A percentile compares a stretch with the other conserved stretches of the same genome.
Conservation (phyloP, 2,888 invertebrate genomes). For the Tetheella fluctuosa region DNA sequence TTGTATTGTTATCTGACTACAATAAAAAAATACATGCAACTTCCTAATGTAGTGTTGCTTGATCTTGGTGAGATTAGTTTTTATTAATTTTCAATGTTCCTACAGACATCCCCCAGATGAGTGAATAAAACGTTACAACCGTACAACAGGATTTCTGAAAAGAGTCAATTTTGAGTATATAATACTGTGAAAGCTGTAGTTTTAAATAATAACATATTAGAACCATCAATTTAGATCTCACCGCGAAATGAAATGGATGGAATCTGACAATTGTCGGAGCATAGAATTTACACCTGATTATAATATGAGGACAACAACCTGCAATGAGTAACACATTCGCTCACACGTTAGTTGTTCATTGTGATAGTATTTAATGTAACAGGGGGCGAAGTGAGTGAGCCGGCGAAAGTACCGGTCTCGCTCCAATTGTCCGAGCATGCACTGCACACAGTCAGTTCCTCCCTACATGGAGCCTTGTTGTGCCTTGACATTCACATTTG, state of each 20-base stretch:
- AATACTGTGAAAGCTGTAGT: background rate
- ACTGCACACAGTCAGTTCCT: background rate
- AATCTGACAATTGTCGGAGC: background rate
- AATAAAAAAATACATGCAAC: background rate
- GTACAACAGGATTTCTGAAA: background rate
- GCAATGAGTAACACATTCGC: background rate
- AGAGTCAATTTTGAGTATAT: background rate
- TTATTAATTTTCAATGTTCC: background rate
- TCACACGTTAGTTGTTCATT: constrained; percentile 6
- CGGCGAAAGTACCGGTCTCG: constrained; percentile 63
- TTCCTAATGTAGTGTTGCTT: background rate
- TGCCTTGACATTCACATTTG: constrained; percentile 35
- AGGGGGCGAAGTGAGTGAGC: constrained; percentile 25
- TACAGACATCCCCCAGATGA: background rate
- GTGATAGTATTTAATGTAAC: constrained; percentile 6
- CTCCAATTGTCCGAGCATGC: constrained; percentile 46
- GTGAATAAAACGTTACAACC: background rate
- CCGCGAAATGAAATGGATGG: background rate
- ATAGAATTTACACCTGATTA: background rate
- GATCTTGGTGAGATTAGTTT: background rate
- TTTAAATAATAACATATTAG: background rate
- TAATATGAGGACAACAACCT: constrained; percentile 5
- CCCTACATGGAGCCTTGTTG: constrained; percentile 25
- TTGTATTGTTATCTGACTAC: background rate
- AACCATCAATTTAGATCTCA: background rate